Percentiles rank a stretch among this genome's conserved stretches.
Evolutionary conservation across 2,113 vertebrate genomes (phyloP).

Genomic region (Sceloporus tristichus): DNA sequence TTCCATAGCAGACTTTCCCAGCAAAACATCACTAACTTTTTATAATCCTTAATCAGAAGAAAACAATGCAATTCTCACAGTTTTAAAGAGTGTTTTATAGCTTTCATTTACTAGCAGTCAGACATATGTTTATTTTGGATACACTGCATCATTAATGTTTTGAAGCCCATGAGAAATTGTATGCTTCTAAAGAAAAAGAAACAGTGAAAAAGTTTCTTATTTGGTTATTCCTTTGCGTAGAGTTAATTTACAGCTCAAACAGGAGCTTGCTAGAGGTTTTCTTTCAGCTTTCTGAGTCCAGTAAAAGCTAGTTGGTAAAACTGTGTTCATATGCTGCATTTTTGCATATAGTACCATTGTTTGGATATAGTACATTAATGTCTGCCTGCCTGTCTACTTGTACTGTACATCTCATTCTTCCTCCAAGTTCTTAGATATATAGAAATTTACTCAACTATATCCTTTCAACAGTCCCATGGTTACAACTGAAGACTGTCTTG

Average conservation of each 20-base stretch:
- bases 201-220: neutral
- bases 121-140: neutral
- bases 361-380: too few species aligned
- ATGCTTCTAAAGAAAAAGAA: neutral
- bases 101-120: neutral
- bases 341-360: too few species aligned
- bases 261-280: neutral
- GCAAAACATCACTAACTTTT: neutral
- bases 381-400: too few species aligned
- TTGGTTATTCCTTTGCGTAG: neutral
- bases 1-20: neutral
- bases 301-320: neutral
- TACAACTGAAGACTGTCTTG: neutral
- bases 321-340: too few species aligned
- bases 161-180: neutral
- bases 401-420: too few species aligned
- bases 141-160: neutral
- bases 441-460: too few species aligned
- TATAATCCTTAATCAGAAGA: neutral
- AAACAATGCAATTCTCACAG: neutral
- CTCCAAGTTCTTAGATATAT: too few species aligned
- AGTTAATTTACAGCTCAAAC: neutral
- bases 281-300: neutral
- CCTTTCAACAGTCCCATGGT: too few species aligned
- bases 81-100: neutral